Base-by-base conservation (phyloP, 2,113 vertebrate species). In the Mandrillus leucophaeus region DNA sequence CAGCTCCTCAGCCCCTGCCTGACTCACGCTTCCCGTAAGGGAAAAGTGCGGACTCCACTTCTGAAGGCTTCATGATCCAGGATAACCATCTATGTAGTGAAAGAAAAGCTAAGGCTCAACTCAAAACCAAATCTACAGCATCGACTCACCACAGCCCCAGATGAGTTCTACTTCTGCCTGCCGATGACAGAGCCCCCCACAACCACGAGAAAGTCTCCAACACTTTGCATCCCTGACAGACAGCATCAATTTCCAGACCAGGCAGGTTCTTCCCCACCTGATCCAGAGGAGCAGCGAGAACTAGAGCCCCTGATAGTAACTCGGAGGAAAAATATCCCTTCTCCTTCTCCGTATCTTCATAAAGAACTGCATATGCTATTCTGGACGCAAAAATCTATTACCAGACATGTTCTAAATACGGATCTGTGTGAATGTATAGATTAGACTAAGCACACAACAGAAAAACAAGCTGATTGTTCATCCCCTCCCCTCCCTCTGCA, bases 211-310 rank as follows among this genome's bases (percentile, higher is more conserved):
- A 93, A 92, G 57, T 72, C 55, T 43, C 38, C 43, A 75, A 83
- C n/a, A 52, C 30, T 75, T 3, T 8, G 2, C 87, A 94, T 96
- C 98, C 80, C 96, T 98, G 96, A 97, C 90, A 87, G 95, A 92
- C 43, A 75, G 17, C 50, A 25, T 57, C 93, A 32, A 27, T 93
- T 96, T 97, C 89, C 38, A 6, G 75, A 95, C 52, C 61, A 48
- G 68, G 59, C 75, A 57, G 11, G 30, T 22, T 14, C 25, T 43
- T 93, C 50, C 90, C 64, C 40, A 57, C 86, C 88, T 86, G 90
- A 96, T 86, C 57, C 8, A 93, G 45, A 32, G 30, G 59, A 48
- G n/a, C 9, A 20, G 18, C 9, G 55, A 88, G 48, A 83, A 48
- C 10, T 0, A 12, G 27, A 82, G 72, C n/a, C 73, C 0, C 25